Base-by-base conservation (phyloP, 2,888 invertebrate genomes). In the Helobdella robusta region DNA sequence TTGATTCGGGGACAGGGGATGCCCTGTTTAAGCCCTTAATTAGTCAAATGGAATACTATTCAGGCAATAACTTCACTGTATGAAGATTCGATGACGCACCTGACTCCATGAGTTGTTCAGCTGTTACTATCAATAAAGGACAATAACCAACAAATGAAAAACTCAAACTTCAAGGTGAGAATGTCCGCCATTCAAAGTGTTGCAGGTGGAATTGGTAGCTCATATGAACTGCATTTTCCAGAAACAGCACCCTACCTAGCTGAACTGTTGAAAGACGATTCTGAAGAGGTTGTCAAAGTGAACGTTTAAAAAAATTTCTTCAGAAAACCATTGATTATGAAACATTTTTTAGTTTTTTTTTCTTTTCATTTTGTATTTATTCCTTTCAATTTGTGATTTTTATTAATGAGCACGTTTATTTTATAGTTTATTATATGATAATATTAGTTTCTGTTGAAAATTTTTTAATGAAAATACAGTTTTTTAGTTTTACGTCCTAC, bases 191-290 rank as follows among this genome's bases (percentile, higher is more conserved):
- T 91, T 48, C 84, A 86, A 70, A 86, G 87, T 71, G 85, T 91
- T 74, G 90, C 89, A 2, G 84, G 85, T 59, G 89, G 88, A 76
- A 82, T 94, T 1, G 91, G 89, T 2, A 89, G 90, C 77, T 89
- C 89, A 75, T 94, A 91, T 81, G 83, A 91, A 72, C 86, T 90
- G 0, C 82, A 94, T 0, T 79, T 94, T 60, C 91, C 94, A 0
- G 94, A 95, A 77, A 91, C 91, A 3, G 88, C 94, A 68, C 93
- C 93, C 0, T 93, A 93, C 83, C 82, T 95, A 40, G 90, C 92
- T 0, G 94, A 95, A 77, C 82, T 95, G 20, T 83, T 94, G 72
- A 93, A 94, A 82, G 93, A 60, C 30, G 60, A 60, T 32, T 11
- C 40, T 18, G 60, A 60, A 15, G 28, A 6, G 1, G 60, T 60